phyloP scores from a whole-genome alignment of 2,113 vertebrate species.

The Capreolus pygargus region DNA sequence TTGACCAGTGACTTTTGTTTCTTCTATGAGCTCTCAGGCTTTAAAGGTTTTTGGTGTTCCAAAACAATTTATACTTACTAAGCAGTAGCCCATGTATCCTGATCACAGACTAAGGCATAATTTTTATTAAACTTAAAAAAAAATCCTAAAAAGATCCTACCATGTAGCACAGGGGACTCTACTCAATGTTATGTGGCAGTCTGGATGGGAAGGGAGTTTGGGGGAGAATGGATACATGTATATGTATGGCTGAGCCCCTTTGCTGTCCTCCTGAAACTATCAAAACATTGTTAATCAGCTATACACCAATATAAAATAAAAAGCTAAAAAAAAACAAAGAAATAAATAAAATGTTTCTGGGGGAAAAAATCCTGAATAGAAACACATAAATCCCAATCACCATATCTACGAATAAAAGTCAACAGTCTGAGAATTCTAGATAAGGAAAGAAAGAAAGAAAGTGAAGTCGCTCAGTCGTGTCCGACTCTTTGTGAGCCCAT shows the following conservation, averaged over 20 bases:
- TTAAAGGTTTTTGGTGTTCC: conserved; percentile 3
- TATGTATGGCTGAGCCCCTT: background rate
- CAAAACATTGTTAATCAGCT: background rate
- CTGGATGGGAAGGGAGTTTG: background rate
- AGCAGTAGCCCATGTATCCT: background rate
- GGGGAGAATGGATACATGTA: background rate
- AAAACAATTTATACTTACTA: background rate
- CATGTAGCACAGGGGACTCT: background rate
- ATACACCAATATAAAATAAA: background rate
- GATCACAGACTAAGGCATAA: background rate
- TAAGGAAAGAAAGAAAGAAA: background rate
- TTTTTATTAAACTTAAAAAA: background rate
- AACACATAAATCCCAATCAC: background rate
- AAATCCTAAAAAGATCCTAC: background rate
- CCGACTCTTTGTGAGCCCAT: background rate
- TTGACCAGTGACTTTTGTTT: background rate
- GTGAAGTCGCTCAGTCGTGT: fast-evolving
- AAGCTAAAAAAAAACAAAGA: background rate
- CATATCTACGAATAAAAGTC: background rate
- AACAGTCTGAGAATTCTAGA: background rate
- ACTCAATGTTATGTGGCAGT: background rate
- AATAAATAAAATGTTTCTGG: background rate
- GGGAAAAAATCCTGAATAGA: background rate
- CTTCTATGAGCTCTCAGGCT: background rate
- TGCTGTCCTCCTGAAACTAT: background rate